Percentiles rank a stretch among this genome's conserved stretches.
These are phyloP conservation scores for Crossocerus cetratus DNA, from an alignment of 2,888 invertebrate species.

Conservation along the genomic window DNA sequence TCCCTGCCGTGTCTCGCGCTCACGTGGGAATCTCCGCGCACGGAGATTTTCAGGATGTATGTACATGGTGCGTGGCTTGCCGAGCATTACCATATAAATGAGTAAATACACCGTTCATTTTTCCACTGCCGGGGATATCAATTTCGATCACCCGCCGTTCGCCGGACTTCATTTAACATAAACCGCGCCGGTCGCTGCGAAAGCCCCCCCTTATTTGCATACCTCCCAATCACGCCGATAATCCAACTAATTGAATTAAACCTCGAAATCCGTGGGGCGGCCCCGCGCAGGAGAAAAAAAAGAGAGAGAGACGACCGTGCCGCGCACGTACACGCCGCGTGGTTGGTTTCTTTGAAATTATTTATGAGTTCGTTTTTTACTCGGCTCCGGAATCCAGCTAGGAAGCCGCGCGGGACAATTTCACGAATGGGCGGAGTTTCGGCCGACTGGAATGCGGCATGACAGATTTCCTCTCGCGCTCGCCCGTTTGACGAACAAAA, in stretches of 20 bases:
- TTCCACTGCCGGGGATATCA: not conserved
- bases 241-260: constrained; percentile 3
- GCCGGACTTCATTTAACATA: not conserved
- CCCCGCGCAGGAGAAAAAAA: no score
- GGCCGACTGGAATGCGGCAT: constrained; percentile 1
- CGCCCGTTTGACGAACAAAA: no score
- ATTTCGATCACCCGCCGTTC: not conserved
- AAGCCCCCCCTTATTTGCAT: constrained; percentile 14
- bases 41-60: not conserved
- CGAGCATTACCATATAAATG: not conserved
- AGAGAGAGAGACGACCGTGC: no score
- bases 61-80: not conserved
- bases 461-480: not conserved
- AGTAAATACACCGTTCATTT: not conserved
- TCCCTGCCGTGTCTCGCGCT: no score
- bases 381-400: not conserved
- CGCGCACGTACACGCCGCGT: no score
- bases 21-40: not conserved
- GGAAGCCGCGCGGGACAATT: constrained; percentile 4
- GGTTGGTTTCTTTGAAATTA: constrained; percentile 17
- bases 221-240: not conserved
- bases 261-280: not conserved
- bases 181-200: not conserved
- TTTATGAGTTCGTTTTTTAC: constrained; percentile 17
- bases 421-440: constrained; percentile 5